Evolutionary conservation across 30 jellyfish, hydroid and myxozoan species (phyloP).

Genomic region (Cassiopea andromeda): DNA sequence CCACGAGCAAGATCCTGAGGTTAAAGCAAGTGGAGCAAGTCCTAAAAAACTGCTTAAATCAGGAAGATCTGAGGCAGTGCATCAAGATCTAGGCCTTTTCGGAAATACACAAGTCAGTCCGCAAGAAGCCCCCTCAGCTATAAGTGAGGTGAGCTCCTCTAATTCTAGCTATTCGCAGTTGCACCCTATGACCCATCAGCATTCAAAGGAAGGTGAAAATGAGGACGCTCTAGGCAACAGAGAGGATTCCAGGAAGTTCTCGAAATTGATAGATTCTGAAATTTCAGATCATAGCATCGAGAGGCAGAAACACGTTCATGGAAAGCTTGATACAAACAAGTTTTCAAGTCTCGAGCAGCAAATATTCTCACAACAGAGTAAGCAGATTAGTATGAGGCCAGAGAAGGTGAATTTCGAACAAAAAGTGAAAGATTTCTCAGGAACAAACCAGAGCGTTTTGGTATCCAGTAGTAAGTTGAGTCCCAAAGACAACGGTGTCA

Average conservation of each 20-base stretch:
- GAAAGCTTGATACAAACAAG: slow-evolving; percentile 13
- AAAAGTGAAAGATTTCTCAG: too few species aligned
- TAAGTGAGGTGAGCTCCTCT: not conserved
- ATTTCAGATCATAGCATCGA: slow-evolving; percentile 26
- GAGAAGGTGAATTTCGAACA: too few species aligned
- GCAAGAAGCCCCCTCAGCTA: too few species aligned
- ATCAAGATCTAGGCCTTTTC: not conserved
- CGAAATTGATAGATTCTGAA: slow-evolving; percentile 44
- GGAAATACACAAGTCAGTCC: too few species aligned
- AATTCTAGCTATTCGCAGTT: not conserved
- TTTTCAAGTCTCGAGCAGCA: slow-evolving; percentile 33
- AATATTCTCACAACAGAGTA: slow-evolving; percentile 3
- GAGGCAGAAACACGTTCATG: slow-evolving; percentile 35
- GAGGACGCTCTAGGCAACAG: not conserved
- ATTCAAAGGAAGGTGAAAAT: not conserved
- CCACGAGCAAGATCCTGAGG: not conserved
- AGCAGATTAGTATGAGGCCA: too few species aligned
- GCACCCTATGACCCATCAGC: not conserved
- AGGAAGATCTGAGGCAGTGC: not conserved
- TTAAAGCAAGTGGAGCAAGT: not conserved
- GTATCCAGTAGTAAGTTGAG: too few species aligned
- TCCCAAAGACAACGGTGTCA: too few species aligned
- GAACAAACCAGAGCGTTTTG: too few species aligned
- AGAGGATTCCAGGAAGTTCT: slow-evolving; percentile 18
- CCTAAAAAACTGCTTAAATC: not conserved